A percentile compares a stretch with the other conserved stretches of the same genome.
These are phyloP conservation scores for Trogon melanurus DNA, from an alignment of 2,113 vertebrate genomes.

Conservation along the genomic window DNA sequence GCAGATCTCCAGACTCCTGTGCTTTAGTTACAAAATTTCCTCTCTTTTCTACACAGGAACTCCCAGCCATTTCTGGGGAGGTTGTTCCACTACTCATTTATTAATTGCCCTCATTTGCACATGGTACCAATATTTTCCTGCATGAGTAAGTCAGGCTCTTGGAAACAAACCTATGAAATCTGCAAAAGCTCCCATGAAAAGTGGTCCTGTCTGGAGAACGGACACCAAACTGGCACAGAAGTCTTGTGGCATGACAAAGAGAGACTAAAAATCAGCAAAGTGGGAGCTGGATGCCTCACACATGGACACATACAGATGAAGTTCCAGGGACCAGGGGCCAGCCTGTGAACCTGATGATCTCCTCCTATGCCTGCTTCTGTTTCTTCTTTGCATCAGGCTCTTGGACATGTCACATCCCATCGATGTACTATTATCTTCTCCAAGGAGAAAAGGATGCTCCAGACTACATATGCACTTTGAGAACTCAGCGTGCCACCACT, in stretches of 20 bases:
- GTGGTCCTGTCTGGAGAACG: fast-evolving
- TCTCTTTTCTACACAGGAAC: neutral
- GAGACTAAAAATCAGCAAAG: neutral
- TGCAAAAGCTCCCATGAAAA: neutral
- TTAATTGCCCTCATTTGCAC: neutral
- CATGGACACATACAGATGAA: too few relatives aligned
- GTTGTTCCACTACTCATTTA: neutral
- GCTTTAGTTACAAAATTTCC: neutral
- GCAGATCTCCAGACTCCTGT: neutral
- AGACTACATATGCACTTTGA: neutral
- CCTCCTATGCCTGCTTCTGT: neutral
- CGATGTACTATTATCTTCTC: neutral
- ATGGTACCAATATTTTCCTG: neutral
- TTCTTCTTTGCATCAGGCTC: neutral
- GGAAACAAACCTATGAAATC: neutral
- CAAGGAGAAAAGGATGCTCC: neutral
- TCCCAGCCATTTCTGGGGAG: neutral
- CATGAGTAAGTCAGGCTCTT: neutral
- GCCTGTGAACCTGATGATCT: neutral
- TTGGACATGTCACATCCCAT: neutral
- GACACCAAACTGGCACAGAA: neutral
- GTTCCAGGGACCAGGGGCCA: neutral
- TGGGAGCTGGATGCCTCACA: neutral
- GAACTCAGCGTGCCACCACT: neutral
- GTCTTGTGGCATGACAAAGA: neutral